Evolutionary conservation across 1,140 invertebrate genomes (phyloP), one percentile per base, ranked within the genome.

Genomic region (Propsilocerus akamusi): DNA sequence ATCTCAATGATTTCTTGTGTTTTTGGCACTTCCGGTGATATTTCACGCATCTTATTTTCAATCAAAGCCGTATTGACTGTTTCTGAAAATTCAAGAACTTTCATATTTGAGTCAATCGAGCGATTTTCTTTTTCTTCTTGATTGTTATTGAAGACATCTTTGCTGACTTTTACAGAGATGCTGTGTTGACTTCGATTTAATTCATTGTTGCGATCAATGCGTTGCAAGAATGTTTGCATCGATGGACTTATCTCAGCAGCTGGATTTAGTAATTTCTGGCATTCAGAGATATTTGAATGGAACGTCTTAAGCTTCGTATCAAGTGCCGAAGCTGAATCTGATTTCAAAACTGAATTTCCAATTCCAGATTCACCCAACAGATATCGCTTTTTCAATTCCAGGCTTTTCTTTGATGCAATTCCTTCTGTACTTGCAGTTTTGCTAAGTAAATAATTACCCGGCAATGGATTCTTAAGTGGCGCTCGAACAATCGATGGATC

Each of bases 341-440:
- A 88, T 58, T 87, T 88, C 55, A 81, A 74, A 5, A 86, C 79
- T 1, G 73, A 70, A 25, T 71, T 71, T n/a, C 70, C 72, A 5
- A 76, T 68, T 0, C 67, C 69, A 14, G 71, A 70, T 30, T 70
- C 69, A 11, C 80, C 80, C 3, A 89, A 64, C 5, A 92, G 65
- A 64, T 90, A 92, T 49, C 79, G 77, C 57, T 87, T 84, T 57
- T 90, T 90, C 5, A 91, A 67, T 62, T 90, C 85, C 23, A 90
- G 65, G 11, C 85, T 86, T 26, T 83, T 76, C 65, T 87, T 89
- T 1, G 86, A 83, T 1, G 86, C 86, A 26, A 90, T 80, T 11
- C 84, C 85, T 55, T 86, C 85, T 0, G 84, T 87, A 34, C 84
- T 88, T 47, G 84, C 79, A 0, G 85, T 86, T 54, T 83, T 75